phyloP scores from a whole-genome alignment of 2,888 invertebrate species.

The Cyclophora albipunctata region DNA sequence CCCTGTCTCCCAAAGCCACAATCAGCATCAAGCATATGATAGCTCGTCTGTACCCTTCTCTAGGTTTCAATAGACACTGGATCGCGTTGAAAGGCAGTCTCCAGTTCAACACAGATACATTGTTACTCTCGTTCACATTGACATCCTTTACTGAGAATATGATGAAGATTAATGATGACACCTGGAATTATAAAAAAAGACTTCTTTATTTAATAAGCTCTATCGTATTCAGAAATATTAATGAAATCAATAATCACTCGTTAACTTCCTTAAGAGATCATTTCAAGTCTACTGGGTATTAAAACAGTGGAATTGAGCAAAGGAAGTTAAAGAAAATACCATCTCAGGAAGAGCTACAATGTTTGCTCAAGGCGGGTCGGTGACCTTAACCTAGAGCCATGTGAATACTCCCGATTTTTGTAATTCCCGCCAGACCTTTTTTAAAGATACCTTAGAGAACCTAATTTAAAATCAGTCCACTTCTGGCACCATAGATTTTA shows the following conservation, averaged over 20 bases:
- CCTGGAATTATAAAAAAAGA: conserved; percentile 32
- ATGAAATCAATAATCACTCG: not conserved
- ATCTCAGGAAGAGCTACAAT: no score
- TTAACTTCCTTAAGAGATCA: no score
- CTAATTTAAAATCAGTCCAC: no score
- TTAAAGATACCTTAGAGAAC: no score
- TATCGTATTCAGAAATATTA: not conserved
- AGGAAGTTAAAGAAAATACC: no score
- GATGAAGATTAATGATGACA: conserved; percentile 77
- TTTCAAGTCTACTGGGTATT: no score
- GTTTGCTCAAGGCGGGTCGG: no score
- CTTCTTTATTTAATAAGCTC: not conserved
- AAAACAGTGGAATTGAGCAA: no score
- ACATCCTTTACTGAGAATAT: conserved; percentile 78
- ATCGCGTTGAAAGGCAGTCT: conserved; percentile 58
- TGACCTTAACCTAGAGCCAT: no score
- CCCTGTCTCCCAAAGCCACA: conserved; percentile 66
- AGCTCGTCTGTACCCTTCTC: conserved; percentile 76
- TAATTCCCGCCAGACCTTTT: no score
- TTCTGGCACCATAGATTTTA: no score
- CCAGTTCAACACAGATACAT: conserved; percentile 68
- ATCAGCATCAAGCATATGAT: conserved; percentile 80
- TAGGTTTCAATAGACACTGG: conserved; percentile 76
- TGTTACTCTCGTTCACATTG: conserved; percentile 77
- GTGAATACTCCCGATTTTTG: no score